Conservation (phyloP, 2,113 vertebrate genomes). For the Tragelaphus buxtoni region DNA sequence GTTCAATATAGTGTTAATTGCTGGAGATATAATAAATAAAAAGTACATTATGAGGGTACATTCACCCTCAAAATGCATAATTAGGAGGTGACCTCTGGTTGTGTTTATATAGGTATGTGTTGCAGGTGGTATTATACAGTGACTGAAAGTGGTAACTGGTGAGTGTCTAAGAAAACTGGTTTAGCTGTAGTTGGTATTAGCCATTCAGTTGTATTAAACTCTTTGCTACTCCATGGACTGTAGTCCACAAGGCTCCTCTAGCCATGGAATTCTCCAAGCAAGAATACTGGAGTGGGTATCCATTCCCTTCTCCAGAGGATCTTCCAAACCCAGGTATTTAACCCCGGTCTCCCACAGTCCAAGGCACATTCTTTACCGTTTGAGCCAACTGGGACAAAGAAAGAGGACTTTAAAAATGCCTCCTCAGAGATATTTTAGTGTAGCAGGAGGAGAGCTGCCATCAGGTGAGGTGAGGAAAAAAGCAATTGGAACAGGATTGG, state of each 20-base stretch:
- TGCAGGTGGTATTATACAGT: background rate
- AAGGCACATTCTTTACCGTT: fast-evolving
- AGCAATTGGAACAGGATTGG: background rate
- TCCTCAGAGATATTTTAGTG: background rate
- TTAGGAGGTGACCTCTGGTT: background rate
- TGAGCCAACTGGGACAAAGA: background rate
- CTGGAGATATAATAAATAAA: background rate
- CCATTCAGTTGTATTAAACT: background rate
- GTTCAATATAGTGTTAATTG: background rate
- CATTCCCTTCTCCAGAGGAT: background rate
- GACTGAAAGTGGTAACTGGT: background rate
- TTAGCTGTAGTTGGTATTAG: background rate
- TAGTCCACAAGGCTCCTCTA: background rate
- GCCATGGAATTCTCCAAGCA: background rate
- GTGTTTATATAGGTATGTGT: background rate
- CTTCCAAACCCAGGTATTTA: background rate
- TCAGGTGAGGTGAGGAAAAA: background rate
- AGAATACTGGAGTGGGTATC: background rate
- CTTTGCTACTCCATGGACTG: background rate
- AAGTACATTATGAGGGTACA: background rate
- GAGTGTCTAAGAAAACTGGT: background rate
- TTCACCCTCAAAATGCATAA: background rate
- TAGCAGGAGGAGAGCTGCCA: background rate
- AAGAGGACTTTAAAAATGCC: background rate
- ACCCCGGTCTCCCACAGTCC: background rate